Conservation (phyloP, 1,140 invertebrate genomes). For the Popillia japonica region DNA sequence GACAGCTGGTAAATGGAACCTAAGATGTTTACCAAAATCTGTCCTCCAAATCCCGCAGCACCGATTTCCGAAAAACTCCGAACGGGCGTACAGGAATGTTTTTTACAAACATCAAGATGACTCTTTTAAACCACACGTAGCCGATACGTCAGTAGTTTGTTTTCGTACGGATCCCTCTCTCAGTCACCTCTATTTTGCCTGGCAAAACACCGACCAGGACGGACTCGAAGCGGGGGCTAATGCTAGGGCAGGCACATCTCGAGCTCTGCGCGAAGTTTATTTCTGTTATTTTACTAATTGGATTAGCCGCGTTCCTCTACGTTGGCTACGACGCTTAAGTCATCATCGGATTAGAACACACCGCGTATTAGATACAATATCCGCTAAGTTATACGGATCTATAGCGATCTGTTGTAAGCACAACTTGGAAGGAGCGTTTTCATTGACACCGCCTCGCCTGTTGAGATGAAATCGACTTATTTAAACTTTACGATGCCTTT, state of each 20-base stretch:
- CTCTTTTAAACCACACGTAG: neutral
- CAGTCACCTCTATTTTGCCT: neutral
- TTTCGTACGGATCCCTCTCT: neutral
- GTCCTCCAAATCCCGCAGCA: too few relatives aligned
- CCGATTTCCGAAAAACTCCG: too few relatives aligned
- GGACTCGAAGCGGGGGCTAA: neutral
- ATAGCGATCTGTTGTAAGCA: neutral
- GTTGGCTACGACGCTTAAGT: neutral
- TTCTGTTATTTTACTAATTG: constrained; percentile 19
- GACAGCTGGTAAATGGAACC: too few relatives aligned
- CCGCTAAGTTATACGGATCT: neutral
- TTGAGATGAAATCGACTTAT: neutral
- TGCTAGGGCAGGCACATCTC: neutral
- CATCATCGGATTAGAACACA: neutral
- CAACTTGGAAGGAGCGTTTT: neutral
- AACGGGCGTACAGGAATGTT: too few relatives aligned
- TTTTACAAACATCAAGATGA: too few relatives aligned
- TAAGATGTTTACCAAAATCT: too few relatives aligned
- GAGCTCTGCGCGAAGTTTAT: neutral
- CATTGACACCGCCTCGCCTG: neutral
- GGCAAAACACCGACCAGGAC: neutral
- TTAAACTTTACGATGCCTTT: neutral
- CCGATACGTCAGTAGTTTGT: neutral
- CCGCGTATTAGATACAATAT: neutral
- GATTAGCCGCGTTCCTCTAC: neutral